A percentile compares a stretch with the other conserved stretches of the same genome.
Conservation (phyloP, 2,113 vertebrate species). For the Brachyistius frenatus region DNA sequence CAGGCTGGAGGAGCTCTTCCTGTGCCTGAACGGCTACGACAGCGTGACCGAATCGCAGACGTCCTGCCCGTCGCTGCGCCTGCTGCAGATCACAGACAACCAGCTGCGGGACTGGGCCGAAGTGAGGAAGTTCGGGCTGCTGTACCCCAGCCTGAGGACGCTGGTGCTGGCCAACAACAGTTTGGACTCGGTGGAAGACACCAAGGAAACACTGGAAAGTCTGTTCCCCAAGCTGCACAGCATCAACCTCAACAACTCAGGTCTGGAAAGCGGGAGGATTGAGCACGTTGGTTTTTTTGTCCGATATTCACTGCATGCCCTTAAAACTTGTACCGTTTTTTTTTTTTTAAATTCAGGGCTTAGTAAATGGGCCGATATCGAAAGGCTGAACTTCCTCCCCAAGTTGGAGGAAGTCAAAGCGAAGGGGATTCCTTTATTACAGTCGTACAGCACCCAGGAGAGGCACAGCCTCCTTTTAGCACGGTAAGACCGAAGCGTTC, state of each 20-base stretch:
- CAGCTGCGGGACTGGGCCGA: conserved; percentile 94
- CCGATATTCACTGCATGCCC: neutral
- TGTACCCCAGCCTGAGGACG: conserved; percentile 92
- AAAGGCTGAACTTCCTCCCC: conserved; percentile 93
- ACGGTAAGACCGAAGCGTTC: conserved; percentile 73
- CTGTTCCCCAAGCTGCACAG: conserved; percentile 93
- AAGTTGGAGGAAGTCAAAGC: conserved; percentile 94
- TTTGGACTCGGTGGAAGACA: conserved; percentile 88
- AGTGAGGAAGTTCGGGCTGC: conserved; percentile 92
- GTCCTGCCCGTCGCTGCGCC: conserved; percentile 91
- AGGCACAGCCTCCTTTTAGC: conserved; percentile 93
- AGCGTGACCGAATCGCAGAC: conserved; percentile 88
- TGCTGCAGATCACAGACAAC: conserved; percentile 98
- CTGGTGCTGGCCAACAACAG: conserved; percentile 96
- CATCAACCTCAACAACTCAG: conserved; percentile 98
- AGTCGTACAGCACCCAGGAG: conserved; percentile 92
- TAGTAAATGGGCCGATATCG: conserved; percentile 94
- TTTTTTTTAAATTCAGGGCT: conserved; percentile 85
- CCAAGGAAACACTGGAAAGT: conserved; percentile 86
- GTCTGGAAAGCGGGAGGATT: conserved; percentile 71
- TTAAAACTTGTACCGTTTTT: neutral
- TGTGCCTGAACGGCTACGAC: conserved; percentile 97
- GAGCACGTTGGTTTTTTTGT: neutral
- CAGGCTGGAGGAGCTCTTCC: conserved; percentile 98
- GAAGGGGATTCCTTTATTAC: conserved; percentile 92